Conservation (phyloP, 2,113 vertebrate species). For the Sceloporus undulatus region DNA sequence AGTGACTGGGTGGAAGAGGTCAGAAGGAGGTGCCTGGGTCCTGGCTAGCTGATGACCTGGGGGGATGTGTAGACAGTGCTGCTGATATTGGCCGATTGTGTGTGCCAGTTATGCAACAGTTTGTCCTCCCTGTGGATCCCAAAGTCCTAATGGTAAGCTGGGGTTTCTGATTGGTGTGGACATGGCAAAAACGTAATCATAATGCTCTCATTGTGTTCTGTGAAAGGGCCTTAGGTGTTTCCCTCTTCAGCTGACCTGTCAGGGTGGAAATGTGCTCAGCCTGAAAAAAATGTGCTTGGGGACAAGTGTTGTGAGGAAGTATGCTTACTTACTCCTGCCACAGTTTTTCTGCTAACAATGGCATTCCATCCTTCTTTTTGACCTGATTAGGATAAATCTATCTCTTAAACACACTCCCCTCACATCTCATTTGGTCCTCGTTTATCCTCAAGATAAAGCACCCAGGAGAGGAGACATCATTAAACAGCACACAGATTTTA, state of each 20-base stretch:
- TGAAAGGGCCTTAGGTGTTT: not conserved
- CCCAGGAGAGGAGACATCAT: conserved; percentile 62
- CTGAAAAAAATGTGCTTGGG: not conserved
- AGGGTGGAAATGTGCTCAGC: not conserved
- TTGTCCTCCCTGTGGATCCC: no score
- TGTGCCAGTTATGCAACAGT: no score
- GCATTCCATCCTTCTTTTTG: conserved; percentile 6
- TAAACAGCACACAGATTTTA: conserved; percentile 70
- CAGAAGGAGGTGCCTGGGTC: no score
- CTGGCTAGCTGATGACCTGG: no score
- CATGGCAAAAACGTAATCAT: no score
- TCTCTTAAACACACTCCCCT: not conserved
- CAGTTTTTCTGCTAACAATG: conserved; percentile 25
- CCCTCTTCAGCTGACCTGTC: not conserved
- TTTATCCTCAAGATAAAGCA: conserved; percentile 71
- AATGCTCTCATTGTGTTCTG: no score
- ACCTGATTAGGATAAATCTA: not conserved
- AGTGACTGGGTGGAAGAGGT: no score
- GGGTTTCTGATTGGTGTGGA: no score
- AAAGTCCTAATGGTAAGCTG: no score
- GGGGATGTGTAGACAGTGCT: no score
- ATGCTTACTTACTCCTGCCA: not conserved
- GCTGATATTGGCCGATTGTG: no score
- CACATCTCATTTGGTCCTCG: conserved; percentile 3
- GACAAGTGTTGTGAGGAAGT: not conserved